Evolutionary conservation across 2,797 vertebrate genomes (phyloP).

Genomic region (Leuciscus waleckii): DNA sequence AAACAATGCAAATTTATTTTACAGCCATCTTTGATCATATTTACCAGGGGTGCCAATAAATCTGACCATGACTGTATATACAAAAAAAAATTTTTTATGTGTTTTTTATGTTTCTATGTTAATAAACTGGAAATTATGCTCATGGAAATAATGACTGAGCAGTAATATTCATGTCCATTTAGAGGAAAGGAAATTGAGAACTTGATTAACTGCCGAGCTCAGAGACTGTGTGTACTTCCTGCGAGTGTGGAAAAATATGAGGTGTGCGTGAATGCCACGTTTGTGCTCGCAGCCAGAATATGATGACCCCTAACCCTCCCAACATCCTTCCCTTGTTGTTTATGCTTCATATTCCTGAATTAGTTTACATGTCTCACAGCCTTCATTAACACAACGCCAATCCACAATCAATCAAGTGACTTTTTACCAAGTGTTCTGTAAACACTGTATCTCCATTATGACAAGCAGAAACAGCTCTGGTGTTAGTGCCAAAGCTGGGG

Average conservation of each 20-base stretch:
- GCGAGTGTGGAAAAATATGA: conserved; percentile 38
- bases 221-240: conserved; percentile 4
- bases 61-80: too few relatives aligned
- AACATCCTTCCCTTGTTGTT: conserved; percentile 81
- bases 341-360: conserved; percentile 66
- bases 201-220: background rate
- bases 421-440: conserved; percentile 53
- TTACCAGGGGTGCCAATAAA: too few relatives aligned
- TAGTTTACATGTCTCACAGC: conserved; percentile 59
- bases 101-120: background rate
- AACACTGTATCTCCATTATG: conserved; percentile 58
- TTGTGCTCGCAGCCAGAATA: conserved; percentile 53
- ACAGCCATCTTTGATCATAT: too few relatives aligned
- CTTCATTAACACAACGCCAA: conserved; percentile 42
- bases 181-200: background rate
- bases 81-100: background rate
- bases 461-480: conserved; percentile 59
- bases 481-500: conserved; percentile 57
- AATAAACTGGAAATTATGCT: background rate
- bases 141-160: background rate
- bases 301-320: conserved; percentile 58
- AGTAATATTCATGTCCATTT: background rate
- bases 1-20: too few relatives aligned
- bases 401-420: conserved; percentile 24
- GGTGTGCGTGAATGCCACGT: conserved; percentile 17